Evolutionary conservation across 2,888 invertebrate species (phyloP).

Genomic region (Idaea dimidiata): DNA sequence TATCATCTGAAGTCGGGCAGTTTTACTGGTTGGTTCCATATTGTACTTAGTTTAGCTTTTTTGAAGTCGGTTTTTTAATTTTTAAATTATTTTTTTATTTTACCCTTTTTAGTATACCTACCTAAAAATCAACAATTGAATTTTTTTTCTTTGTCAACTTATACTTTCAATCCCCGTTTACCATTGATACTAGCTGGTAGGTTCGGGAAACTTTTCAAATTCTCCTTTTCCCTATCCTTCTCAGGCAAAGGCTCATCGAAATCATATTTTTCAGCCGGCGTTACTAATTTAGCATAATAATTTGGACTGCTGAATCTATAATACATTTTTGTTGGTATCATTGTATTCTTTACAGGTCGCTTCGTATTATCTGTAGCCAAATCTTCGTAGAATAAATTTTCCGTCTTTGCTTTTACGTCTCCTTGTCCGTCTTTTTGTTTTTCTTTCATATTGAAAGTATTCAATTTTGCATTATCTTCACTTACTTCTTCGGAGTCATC

Average conservation of each 20-base stretch:
- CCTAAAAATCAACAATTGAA: too few relatives aligned
- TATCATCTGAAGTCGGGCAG: too few relatives aligned
- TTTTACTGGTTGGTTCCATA: too few relatives aligned
- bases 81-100: too few relatives aligned
- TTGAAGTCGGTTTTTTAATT: too few relatives aligned
- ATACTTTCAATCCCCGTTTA: background rate
- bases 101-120: too few relatives aligned
- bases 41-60: too few relatives aligned
- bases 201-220: conserved; percentile 36
- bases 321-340: conserved; percentile 42
- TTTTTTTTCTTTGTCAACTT: background rate
- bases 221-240: conserved; percentile 46
- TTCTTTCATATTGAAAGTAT: conserved; percentile 7
- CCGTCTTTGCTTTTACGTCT: conserved; percentile 43
- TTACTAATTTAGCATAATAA: conserved; percentile 47
- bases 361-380: conserved; percentile 6
- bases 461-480: conserved; percentile 6
- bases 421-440: conserved; percentile 10
- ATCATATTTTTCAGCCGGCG: conserved; percentile 52
- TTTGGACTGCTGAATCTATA: conserved; percentile 51
- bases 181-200: conserved; percentile 43
- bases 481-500: conserved; percentile 3
- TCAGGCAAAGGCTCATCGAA: conserved; percentile 63
- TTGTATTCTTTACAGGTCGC: conserved; percentile 33
- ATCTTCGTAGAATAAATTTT: conserved; percentile 30